Conservation (phyloP, 2,888 invertebrate genomes). For the Phasia obesa region DNA sequence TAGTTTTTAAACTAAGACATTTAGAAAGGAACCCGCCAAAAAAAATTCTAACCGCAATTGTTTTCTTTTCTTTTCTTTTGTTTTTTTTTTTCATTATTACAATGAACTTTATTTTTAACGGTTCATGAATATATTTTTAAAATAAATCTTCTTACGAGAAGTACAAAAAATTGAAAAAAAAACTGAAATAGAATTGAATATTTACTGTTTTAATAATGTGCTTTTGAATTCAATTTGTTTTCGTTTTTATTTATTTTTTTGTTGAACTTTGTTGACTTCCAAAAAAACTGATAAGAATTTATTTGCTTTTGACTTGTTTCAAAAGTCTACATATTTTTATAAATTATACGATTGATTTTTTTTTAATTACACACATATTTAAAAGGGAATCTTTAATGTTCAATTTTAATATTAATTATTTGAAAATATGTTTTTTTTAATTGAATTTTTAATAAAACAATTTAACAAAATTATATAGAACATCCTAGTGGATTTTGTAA, state of each 20-base stretch:
- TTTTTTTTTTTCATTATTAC: not conserved
- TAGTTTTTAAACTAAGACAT: not conserved
- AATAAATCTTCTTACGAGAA: not conserved
- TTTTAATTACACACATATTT: no score
- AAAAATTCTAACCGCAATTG: not conserved
- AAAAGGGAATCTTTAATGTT: no score
- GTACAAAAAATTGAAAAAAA: slow-evolving; percentile 13
- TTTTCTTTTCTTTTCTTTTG: not conserved
- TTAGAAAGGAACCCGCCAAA: not conserved
- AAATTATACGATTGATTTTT: slow-evolving; percentile 14
- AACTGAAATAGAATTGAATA: slow-evolving; percentile 10
- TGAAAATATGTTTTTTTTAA: not conserved
- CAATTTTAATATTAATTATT: no score
- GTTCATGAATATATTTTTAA: not conserved
- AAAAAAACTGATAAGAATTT: slow-evolving; percentile 62
- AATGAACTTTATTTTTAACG: not conserved
- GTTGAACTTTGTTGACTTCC: slow-evolving; percentile 66
- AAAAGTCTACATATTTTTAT: slow-evolving; percentile 22
- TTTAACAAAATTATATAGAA: no score
- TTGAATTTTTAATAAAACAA: no score
- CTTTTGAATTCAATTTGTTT: slow-evolving; percentile 52
- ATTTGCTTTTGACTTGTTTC: slow-evolving; percentile 22
- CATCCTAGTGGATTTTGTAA: no score
- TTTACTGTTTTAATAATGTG: slow-evolving; percentile 26
- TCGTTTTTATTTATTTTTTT: slow-evolving; percentile 22